These are phyloP conservation scores for Phrynocephalus forsythii DNA, from an alignment of 2,797 vertebrate species.

Conservation along the genomic window DNA sequence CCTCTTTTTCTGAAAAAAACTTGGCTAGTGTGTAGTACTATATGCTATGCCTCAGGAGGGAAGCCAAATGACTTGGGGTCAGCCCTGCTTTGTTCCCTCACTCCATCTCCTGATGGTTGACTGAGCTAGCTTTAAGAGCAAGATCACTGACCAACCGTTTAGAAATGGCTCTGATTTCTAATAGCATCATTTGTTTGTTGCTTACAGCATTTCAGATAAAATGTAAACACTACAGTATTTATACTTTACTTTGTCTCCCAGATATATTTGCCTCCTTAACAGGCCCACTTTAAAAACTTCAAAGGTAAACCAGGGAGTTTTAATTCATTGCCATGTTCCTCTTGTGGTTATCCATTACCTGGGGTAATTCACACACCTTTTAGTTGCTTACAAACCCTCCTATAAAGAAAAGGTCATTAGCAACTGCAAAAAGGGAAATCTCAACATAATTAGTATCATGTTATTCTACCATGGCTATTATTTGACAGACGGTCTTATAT, in stretches of 20 bases:
- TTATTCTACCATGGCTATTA: too few relatives aligned
- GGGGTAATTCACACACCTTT: too few relatives aligned
- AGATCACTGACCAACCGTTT: background rate
- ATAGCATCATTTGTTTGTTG: background rate
- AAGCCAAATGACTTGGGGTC: background rate
- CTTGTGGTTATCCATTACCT: too few relatives aligned
- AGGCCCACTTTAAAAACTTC: too few relatives aligned
- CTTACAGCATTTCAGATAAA: background rate
- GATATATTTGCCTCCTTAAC: background rate
- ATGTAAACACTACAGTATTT: rapidly evolving
- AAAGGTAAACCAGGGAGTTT: too few relatives aligned
- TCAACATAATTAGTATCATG: too few relatives aligned
- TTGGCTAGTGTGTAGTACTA: background rate
- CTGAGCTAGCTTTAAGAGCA: background rate
- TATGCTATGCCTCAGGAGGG: background rate
- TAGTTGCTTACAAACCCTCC: too few relatives aligned
- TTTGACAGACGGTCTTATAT: too few relatives aligned
- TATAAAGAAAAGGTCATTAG: too few relatives aligned
- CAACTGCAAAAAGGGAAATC: too few relatives aligned
- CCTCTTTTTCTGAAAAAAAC: background rate
- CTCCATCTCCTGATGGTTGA: too few relatives aligned
- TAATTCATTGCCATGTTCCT: too few relatives aligned
- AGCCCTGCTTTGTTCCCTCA: background rate
- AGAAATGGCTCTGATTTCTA: constrained; percentile 31
- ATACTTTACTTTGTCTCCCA: constrained; percentile 33